Evolutionary conservation across 1,140 invertebrate genomes (phyloP).

Genomic region (Pollicipes pollicipes): DNA sequence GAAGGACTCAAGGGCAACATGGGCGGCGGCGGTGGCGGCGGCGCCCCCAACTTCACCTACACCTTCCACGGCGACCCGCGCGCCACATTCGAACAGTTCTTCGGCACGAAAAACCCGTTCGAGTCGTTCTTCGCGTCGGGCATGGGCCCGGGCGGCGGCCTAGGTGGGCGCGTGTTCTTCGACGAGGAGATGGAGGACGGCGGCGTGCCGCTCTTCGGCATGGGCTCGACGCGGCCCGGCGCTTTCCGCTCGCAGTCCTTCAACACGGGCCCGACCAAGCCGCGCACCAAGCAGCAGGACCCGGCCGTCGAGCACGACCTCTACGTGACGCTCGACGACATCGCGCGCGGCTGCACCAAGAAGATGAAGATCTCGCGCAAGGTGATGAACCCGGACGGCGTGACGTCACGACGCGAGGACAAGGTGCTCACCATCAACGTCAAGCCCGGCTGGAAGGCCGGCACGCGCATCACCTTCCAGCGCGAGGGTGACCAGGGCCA

Average conservation of each 20-base stretch:
- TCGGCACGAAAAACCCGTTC: conserved; percentile 49
- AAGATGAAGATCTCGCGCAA: conserved; percentile 98
- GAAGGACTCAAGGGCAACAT: conserved; percentile 72
- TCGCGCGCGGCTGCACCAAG: conserved; percentile 82
- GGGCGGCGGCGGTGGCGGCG: conserved; percentile 33
- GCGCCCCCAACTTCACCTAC: conserved; percentile 16
- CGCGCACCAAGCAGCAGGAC: conserved; percentile 60
- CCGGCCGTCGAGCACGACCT: conserved; percentile 90
- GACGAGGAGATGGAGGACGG: conserved; percentile 48
- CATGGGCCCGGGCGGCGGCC: conserved; percentile 37
- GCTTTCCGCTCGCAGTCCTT: conserved; percentile 80
- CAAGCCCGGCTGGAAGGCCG: conserved; percentile 97
- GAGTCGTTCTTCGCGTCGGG: conserved; percentile 43
- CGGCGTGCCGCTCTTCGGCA: conserved; percentile 30
- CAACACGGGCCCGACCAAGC: conserved; percentile 47
- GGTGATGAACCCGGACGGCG: conserved; percentile 68
- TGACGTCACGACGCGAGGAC: conserved; percentile 68
- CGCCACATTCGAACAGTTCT: conserved; percentile 90
- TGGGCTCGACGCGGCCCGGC: conserved; percentile 24
- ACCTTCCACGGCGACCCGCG: conserved; percentile 38
- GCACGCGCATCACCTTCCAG: conserved; percentile 97
- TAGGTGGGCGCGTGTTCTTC: conserved; percentile 11
- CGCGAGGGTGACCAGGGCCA: conserved; percentile 92
- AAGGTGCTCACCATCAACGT: conserved; percentile 96
- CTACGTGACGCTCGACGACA: conserved; percentile 83